Conservation (phyloP, 2,797 vertebrate genomes). For the Megaceryle alcyon region DNA sequence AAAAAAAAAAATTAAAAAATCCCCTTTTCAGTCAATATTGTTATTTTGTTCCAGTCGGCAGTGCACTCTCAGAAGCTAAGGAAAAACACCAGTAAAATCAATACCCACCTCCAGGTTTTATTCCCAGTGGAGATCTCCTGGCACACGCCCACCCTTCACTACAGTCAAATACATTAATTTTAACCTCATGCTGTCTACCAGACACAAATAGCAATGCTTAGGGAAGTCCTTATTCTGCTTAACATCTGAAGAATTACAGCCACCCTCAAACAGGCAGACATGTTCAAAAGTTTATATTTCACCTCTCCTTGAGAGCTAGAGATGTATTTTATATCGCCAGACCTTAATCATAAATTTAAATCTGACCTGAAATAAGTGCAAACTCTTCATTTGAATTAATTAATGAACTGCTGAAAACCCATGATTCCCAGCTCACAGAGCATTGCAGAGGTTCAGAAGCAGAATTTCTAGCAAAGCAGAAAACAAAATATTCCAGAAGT, state of each 20-base stretch:
- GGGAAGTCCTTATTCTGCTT: not conserved
- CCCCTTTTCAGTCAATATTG: not conserved
- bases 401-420: not conserved
- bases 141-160: not conserved
- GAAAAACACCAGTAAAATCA: constrained; percentile 25
- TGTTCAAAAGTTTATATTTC: not conserved
- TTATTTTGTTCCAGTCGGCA: not conserved
- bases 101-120: constrained; percentile 34
- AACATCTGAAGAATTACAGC: not conserved
- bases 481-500: not conserved
- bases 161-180: not conserved
- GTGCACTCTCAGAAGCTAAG: not conserved
- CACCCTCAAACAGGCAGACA: not conserved
- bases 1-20: not conserved
- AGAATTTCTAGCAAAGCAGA: not conserved
- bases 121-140: not conserved
- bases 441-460: not conserved
- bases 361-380: not conserved
- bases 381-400: not conserved
- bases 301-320: not conserved
- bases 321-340: not conserved
- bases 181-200: not conserved
- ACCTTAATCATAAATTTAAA: not conserved
- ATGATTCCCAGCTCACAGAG: not conserved
- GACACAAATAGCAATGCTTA: not conserved